These are phyloP conservation scores for Rhodeus uyekii DNA, from an alignment of 2,797 vertebrate species.

Conservation along the genomic window DNA sequence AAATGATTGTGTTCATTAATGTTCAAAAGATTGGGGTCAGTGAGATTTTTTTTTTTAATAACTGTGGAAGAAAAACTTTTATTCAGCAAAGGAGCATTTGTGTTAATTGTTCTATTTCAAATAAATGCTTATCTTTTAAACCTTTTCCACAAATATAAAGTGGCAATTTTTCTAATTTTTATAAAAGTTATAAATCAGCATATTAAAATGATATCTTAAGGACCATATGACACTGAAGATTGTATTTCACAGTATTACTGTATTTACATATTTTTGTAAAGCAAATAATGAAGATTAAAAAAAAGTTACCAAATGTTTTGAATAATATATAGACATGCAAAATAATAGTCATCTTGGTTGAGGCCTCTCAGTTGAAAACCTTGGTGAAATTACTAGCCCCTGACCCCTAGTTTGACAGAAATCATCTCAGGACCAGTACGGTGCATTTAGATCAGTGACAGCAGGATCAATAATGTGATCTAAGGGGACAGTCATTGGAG, in stretches of 20 bases:
- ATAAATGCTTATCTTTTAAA: background rate
- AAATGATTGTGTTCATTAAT: background rate
- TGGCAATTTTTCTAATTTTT: background rate
- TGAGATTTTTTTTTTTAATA: background rate
- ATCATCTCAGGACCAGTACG: conserved; percentile 34
- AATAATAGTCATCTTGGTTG: background rate
- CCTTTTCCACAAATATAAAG: background rate
- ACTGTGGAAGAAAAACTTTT: background rate
- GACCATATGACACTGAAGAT: no score
- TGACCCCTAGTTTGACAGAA: conserved; percentile 48
- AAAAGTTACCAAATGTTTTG: background rate
- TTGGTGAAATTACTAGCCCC: conserved; percentile 17
- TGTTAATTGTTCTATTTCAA: background rate
- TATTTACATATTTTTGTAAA: background rate
- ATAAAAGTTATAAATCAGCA: background rate
- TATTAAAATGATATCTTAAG: background rate
- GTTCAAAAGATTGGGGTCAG: background rate
- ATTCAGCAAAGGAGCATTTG: background rate
- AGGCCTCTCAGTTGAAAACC: conserved; percentile 10
- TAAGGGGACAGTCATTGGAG: conserved; percentile 43
- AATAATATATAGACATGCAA: background rate
- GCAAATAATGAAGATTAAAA: background rate
- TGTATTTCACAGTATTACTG: background rate
- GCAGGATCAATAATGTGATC: conserved; percentile 58
- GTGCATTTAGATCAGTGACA: conserved; percentile 57